Conservation (phyloP, 2,113 vertebrate species). For the Acanthisitta chloris region DNA sequence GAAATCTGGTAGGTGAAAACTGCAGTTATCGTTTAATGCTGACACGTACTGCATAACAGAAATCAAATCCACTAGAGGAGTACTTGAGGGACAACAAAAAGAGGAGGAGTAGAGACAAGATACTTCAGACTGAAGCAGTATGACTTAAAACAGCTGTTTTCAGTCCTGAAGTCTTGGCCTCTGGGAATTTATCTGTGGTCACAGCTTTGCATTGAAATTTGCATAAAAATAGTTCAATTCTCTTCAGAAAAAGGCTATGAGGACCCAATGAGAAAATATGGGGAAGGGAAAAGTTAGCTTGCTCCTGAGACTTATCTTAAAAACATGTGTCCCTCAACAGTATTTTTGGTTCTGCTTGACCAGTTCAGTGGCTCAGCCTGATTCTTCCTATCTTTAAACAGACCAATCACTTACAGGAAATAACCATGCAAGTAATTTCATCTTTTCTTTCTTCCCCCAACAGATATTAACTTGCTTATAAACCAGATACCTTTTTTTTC, state of each 20-base stretch:
- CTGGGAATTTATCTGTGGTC: neutral
- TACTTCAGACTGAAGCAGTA: neutral
- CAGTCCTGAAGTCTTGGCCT: neutral
- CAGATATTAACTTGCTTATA: neutral
- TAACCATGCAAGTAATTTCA: neutral
- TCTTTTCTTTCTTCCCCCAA: neutral
- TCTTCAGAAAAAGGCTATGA: neutral
- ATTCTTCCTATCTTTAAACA: neutral
- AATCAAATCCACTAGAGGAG: neutral
- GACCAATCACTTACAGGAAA: neutral
- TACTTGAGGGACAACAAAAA: neutral
- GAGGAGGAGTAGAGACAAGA: neutral
- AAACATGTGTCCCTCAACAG: neutral
- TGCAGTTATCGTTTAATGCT: neutral
- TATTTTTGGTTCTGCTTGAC: neutral
- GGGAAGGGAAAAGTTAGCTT: neutral
- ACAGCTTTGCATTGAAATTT: slow-evolving; percentile 15
- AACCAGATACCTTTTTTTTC: neutral
- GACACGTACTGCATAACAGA: neutral
- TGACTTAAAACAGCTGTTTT: neutral
- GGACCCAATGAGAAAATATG: neutral
- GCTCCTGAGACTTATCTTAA: neutral
- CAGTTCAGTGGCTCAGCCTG: neutral
- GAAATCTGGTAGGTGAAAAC: neutral
- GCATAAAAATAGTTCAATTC: neutral